A percentile compares a stretch with the other conserved stretches of the same genome.
Evolutionary conservation across 2,797 vertebrate species (phyloP).

Genomic region (Girardinus metallicus): DNA sequence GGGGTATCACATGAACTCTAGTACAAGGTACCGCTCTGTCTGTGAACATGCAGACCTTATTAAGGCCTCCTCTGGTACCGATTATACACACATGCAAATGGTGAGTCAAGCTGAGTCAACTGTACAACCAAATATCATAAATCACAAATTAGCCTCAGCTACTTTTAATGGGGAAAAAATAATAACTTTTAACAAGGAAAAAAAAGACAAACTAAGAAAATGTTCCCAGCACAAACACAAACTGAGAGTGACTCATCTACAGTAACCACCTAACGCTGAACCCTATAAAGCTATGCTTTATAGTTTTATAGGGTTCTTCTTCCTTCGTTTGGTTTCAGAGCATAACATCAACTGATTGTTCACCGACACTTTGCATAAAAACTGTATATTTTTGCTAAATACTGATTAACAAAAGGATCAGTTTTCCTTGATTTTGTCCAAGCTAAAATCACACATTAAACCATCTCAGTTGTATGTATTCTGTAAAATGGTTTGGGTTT

Average conservation of each 20-base stretch:
- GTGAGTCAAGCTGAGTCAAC: slow-evolving; percentile 9
- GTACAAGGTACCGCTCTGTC: slow-evolving; percentile 63
- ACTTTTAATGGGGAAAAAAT: background rate
- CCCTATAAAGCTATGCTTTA: background rate
- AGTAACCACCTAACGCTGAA: slow-evolving; percentile 3
- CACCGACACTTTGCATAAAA: background rate
- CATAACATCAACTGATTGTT: background rate
- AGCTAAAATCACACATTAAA: background rate
- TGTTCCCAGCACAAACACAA: slow-evolving; percentile 12
- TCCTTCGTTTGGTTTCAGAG: slow-evolving; percentile 7
- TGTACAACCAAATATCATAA: slow-evolving; percentile 27
- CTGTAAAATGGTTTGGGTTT: background rate
- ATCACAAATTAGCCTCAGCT: slow-evolving; percentile 19
- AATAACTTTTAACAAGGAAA: background rate
- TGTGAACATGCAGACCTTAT: slow-evolving; percentile 35
- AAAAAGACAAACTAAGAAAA: slow-evolving; percentile 8
- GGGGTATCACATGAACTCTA: slow-evolving; percentile 40
- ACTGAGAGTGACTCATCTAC: slow-evolving; percentile 11
- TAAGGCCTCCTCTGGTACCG: slow-evolving; percentile 14
- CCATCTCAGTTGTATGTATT: background rate
- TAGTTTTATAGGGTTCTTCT: no score
- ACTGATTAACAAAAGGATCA: background rate
- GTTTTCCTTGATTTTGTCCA: background rate
- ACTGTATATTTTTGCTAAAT: background rate
- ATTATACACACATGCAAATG: slow-evolving; percentile 32